Percentiles rank a stretch among this genome's conserved stretches.
Evolutionary conservation across 2,113 vertebrate genomes (phyloP).

Genomic region (Rhinichthys klamathensis): DNA sequence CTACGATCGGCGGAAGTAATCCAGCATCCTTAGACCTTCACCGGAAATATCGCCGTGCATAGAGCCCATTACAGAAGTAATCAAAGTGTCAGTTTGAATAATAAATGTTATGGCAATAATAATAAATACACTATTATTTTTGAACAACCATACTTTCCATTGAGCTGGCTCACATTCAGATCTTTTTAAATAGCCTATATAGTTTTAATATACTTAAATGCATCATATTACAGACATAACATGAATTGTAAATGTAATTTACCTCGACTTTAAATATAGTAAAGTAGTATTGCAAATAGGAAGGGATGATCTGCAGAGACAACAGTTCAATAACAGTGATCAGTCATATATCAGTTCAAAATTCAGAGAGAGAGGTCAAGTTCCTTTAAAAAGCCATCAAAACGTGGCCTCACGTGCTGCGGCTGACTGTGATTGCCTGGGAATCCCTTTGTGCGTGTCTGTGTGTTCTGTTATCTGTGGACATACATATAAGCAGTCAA

Average conservation of each 20-base stretch:
- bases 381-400: not conserved
- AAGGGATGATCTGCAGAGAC: not conserved
- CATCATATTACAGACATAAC: not conserved
- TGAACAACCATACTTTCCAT: not conserved
- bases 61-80: not conserved
- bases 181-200: not conserved
- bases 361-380: not conserved
- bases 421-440: not conserved
- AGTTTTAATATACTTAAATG: not conserved
- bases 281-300: not conserved
- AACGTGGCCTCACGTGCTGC: not conserved
- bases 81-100: not conserved
- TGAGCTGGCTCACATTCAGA: not conserved
- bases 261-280: not conserved
- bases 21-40: too few species aligned
- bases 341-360: not conserved
- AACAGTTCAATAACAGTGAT: not conserved
- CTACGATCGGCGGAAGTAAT: too few species aligned
- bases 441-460: not conserved
- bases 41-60: too few species aligned
- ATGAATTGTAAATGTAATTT: not conserved
- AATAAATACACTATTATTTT: not conserved
- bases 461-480: conserved; percentile 18
- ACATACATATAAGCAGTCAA: conserved; percentile 1
- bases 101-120: not conserved